Percentiles rank a stretch among this genome's conserved stretches.
Evolutionary conservation across 2,797 vertebrate species (phyloP).

Genomic region (Schizopygopsis malacanthus): DNA sequence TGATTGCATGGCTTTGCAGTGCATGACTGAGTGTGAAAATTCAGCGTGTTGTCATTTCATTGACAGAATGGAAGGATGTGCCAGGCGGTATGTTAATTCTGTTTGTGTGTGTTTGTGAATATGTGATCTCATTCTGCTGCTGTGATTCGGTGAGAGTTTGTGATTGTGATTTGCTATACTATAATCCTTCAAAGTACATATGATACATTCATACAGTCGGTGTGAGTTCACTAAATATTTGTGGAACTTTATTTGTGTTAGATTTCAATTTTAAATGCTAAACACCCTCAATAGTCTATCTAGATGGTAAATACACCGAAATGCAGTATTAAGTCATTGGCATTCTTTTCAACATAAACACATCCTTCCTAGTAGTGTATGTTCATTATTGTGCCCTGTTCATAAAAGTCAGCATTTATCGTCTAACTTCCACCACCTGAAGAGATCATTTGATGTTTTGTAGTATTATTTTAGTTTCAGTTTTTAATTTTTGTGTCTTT

Average conservation of each 20-base stretch:
- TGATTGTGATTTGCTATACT: no score
- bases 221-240: no score
- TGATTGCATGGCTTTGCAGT: constrained; percentile 22
- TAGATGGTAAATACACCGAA: neutral
- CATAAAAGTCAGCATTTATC: neutral
- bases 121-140: neutral
- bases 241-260: neutral
- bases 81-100: constrained; percentile 15
- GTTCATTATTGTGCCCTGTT: neutral
- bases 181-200: no score
- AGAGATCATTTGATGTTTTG: no score
- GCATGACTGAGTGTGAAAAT: constrained; percentile 24
- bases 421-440: neutral
- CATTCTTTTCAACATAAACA: neutral
- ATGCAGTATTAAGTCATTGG: neutral
- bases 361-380: neutral
- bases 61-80: constrained; percentile 31
- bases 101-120: constrained; percentile 4
- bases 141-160: neutral
- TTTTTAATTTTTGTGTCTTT: no score
- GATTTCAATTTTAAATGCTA: neutral
- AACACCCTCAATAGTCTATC: neutral
- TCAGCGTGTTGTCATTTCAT: constrained; percentile 17
- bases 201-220: no score
- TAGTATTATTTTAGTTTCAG: no score